A percentile compares a stretch with the other conserved stretches of the same genome.
phyloP scores from a whole-genome alignment of 2,113 vertebrate species.

The Theristicus caerulescens region DNA sequence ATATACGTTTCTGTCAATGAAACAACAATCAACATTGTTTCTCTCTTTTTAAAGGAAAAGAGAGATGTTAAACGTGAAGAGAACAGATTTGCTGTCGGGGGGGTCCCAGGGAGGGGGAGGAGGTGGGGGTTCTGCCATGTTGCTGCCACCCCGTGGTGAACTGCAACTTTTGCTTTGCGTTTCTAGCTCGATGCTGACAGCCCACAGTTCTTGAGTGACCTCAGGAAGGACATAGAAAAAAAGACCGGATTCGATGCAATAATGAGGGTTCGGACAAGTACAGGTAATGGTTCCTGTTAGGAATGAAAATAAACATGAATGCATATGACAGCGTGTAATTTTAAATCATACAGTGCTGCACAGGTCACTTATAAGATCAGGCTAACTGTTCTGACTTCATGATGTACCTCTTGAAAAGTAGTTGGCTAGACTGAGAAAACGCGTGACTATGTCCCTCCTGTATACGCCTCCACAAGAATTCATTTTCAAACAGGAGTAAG shows the following conservation, averaged over 20 bases:
- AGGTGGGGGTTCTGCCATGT: neutral
- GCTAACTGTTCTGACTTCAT: neutral
- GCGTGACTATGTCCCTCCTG: neutral
- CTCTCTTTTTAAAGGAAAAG: neutral
- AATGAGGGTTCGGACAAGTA: constrained; percentile 94
- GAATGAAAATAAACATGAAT: neutral
- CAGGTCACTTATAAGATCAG: neutral
- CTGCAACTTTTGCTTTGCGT: neutral
- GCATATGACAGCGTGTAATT: neutral
- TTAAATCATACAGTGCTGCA: neutral
- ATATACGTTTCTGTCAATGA: neutral
- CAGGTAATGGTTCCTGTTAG: constrained; percentile 74
- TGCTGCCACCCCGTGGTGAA: constrained; percentile 38
- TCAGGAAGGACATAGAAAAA: constrained; percentile 86
- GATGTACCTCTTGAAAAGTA: neutral
- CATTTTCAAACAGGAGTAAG: neutral
- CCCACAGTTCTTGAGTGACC: constrained; percentile 86
- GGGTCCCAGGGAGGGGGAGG: neutral
- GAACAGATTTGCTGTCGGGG: too few species aligned
- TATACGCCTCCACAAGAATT: too few species aligned
- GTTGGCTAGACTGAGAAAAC: neutral
- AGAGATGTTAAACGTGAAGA: neutral
- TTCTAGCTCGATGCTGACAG: constrained; percentile 82
- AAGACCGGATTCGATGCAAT: constrained; percentile 89
- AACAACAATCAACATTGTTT: too few species aligned